Base-by-base conservation (phyloP, 2,888 invertebrate genomes). In the Bugulina stolonifera region DNA sequence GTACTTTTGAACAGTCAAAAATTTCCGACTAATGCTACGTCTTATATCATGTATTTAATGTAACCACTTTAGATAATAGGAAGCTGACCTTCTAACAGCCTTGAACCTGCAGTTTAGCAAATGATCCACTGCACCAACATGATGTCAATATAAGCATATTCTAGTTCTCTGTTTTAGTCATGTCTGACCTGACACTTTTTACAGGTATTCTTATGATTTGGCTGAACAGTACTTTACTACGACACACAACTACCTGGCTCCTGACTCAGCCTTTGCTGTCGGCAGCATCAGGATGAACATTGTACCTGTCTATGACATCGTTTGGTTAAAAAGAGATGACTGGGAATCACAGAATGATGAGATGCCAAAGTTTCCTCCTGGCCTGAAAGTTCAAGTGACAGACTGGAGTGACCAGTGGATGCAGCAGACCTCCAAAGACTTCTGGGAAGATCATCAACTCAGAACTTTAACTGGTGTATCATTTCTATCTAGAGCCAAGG, bases 371-470 rank as follows among this genome's bases (percentile, higher is more conserved):
- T 29, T 72, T n/a, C 52, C 35, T 18, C 5, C 27, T 3, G 34
- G 34, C 3, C 32, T 64, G 1, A 64, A 27, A 29, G 64, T 64
- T 3, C 64, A 64, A 27, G 35, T 69, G 25, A 72, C 72, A 23
- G 72, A 72, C 69, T 72, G 72, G 72, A 58, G 55, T 27, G 72
- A 58, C 23, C 35, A 72, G 23, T 72, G 72, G 72, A 72, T 72
- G 72, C 22, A 69, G 25, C 64, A 72, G 25, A 32, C 14, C 2
- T 14, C 72, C 10, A 35, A 69, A 14, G 35, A 72, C 25, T 72
- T 72, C 25, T 64, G 52, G 64, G 72, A 72, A 35, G 64, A 69
- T 25, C 72, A 72, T 25, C 72, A 72, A 29, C 69, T 72, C 5
- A 58, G 52, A 25, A 54, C 72, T 5, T 34, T 72, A 69, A 54